Base-by-base conservation (phyloP, 2,113 vertebrate species). In the Cyanistes caeruleus region DNA sequence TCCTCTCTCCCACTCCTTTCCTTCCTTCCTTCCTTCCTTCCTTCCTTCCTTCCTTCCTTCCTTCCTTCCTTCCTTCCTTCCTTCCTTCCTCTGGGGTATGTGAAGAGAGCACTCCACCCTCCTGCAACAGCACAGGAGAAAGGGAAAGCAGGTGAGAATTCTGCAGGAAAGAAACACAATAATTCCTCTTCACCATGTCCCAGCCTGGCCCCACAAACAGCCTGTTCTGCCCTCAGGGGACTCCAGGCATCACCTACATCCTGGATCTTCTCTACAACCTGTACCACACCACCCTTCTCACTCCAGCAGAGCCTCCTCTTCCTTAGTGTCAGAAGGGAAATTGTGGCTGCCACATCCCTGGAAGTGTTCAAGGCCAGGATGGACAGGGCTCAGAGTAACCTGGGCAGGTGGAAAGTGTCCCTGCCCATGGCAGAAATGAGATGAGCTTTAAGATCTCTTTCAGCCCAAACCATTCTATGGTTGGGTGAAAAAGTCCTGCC, bases 131-230 rank as follows among this genome's bases (percentile, higher is more conserved):
- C 28, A 31, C 1, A 46, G 52, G 53, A 68, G 43, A 43, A 20
- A 83, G 31, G 53, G 69, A 43, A 28, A 79, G 37, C 49, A 31
- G 11, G 19, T 9, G 27, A 60, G 30, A 37, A 63, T 14, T 11
- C 43, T 60, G 46, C 33, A 73, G 75, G 30, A 79, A 68, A 55
- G 18, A 52, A 86, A 22, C 0, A 4, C 39, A 39, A 39, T 39
- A 39, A 39, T 39, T n/a, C 11, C 23, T 35, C 39, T 30, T 9
- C 1, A 0, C 48, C 7, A 0, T 7, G n/a, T 27, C 39, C 44
- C 28, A 82, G 28, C 31, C 56, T 41, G 43, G 22, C 39, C 35
- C 15, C 21, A 31, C 18, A 18, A 28, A 37, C 35, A 58, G 55
- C 37, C 27, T 53, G 51, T 33, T 75, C 52, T 67, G 41, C 35